These are phyloP conservation scores for Gobio occitaniae DNA, from an alignment of 2,797 vertebrate genomes.

Conservation along the genomic window DNA sequence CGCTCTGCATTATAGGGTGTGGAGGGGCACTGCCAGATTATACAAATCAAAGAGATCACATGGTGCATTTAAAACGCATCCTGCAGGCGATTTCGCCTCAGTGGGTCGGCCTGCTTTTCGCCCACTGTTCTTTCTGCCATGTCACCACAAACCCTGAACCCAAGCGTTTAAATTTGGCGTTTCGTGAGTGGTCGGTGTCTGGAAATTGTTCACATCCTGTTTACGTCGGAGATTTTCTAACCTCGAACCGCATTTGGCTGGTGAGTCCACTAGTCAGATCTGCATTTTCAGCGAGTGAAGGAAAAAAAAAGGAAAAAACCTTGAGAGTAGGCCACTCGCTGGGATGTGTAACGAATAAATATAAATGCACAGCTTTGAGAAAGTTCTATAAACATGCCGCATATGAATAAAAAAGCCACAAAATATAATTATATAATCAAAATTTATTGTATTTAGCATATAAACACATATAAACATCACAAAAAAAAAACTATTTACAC, in stretches of 20 bases:
- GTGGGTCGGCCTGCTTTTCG: conserved; percentile 73
- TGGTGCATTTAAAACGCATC: neutral
- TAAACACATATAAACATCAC: conserved; percentile 58
- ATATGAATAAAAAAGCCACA: conserved; percentile 22
- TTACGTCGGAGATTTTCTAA: conserved; percentile 81
- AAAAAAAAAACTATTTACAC: conserved; percentile 57
- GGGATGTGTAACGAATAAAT: neutral
- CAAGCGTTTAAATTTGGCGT: conserved; percentile 80
- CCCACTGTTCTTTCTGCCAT: conserved; percentile 74
- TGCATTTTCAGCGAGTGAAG: conserved; percentile 50
- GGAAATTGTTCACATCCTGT: conserved; percentile 87
- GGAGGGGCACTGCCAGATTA: conserved; percentile 34
- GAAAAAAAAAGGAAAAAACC: neutral
- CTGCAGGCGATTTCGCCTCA: neutral
- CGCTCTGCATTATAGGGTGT: conserved; percentile 54
- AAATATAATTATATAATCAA: conserved; percentile 26
- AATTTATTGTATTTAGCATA: conserved; percentile 52
- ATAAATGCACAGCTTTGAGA: neutral
- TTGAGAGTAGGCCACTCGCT: neutral
- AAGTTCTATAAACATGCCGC: neutral
- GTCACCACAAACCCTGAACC: conserved; percentile 80
- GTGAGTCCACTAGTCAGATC: conserved; percentile 54
- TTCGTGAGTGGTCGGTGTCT: conserved; percentile 82
- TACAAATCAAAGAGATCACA: conserved; percentile 46
- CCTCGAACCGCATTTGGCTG: conserved; percentile 77